These are phyloP conservation scores for Rhinolophus ferrumequinum DNA, from an alignment of 2,113 vertebrate species.

Conservation along the genomic window DNA sequence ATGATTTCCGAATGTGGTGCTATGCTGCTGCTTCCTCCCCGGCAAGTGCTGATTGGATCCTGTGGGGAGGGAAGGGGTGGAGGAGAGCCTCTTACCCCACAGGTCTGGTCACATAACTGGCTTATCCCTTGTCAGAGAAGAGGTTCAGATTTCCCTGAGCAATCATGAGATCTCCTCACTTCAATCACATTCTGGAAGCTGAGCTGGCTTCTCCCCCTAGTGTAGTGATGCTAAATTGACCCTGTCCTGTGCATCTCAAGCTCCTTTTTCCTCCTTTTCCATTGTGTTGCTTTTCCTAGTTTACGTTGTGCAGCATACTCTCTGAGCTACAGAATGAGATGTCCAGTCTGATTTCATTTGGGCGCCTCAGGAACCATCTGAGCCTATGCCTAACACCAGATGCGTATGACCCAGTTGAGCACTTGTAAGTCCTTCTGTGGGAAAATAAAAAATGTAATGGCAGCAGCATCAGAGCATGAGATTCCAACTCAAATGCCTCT, in stretches of 20 bases:
- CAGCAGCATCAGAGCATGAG: conserved; percentile 39
- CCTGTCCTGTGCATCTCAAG: background rate
- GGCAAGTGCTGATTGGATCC: background rate
- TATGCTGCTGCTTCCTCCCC: background rate
- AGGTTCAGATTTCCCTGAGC: conserved; percentile 29
- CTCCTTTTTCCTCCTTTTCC: background rate
- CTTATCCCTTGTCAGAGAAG: background rate
- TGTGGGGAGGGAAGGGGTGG: background rate
- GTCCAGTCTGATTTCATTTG: background rate
- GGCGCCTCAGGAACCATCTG: background rate
- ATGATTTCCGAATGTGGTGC: background rate
- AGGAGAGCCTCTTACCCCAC: background rate
- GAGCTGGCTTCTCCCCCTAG: background rate
- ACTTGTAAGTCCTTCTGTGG: background rate
- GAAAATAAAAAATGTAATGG: conserved; percentile 46
- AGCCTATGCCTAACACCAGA: background rate
- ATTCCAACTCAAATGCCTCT: conserved; percentile 43
- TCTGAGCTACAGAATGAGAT: background rate
- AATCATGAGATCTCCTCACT: background rate
- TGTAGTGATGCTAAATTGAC: background rate
- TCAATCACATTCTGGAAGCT: background rate
- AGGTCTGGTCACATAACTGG: conserved; percentile 44
- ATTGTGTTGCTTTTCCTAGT: background rate
- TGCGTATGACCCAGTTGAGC: background rate
- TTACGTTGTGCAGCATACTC: background rate